phyloP scores from a whole-genome alignment of 2,888 invertebrate genomes.

The Diaprepes abbreviatus region DNA sequence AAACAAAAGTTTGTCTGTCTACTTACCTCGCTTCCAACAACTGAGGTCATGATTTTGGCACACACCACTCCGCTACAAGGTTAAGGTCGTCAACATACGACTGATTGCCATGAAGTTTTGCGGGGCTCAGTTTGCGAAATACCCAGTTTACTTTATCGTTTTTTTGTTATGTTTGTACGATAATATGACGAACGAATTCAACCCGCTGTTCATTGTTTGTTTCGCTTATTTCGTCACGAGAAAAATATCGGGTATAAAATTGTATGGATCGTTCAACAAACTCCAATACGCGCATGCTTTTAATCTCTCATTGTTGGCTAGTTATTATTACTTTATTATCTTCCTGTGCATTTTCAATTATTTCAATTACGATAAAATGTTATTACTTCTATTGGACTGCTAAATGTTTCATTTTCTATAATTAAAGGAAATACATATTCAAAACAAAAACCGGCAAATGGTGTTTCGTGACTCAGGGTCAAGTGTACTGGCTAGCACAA shows the following conservation, averaged over 20 bases:
- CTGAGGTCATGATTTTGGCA: constrained; percentile 46
- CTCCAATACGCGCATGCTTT: constrained; percentile 17
- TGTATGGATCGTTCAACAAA: constrained; percentile 28
- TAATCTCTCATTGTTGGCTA: constrained; percentile 7
- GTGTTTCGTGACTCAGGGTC: constrained; percentile 21
- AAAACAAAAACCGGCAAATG: neutral
- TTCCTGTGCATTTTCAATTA: constrained; percentile 19
- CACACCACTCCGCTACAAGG: constrained; percentile 11
- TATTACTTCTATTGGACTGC: neutral
- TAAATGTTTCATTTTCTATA: neutral
- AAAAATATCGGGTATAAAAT: constrained; percentile 19
- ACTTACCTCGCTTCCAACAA: constrained; percentile 50
- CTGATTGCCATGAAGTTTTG: neutral
- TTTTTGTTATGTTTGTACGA: constrained; percentile 9
- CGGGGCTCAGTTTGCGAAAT: neutral
- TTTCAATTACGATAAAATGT: constrained; percentile 5
- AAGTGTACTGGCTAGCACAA: neutral
- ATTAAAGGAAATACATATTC: neutral
- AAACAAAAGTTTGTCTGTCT: neutral
- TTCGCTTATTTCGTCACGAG: constrained; percentile 7
- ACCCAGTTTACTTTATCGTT: neutral
- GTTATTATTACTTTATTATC: constrained; percentile 16
- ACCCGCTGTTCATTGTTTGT: constrained; percentile 20
- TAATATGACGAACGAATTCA: constrained; percentile 7
- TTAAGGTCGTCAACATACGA: constrained; percentile 37